Evolutionary conservation across 2,888 invertebrate species (phyloP).

Genomic region (Carpatolechia fugitivella): DNA sequence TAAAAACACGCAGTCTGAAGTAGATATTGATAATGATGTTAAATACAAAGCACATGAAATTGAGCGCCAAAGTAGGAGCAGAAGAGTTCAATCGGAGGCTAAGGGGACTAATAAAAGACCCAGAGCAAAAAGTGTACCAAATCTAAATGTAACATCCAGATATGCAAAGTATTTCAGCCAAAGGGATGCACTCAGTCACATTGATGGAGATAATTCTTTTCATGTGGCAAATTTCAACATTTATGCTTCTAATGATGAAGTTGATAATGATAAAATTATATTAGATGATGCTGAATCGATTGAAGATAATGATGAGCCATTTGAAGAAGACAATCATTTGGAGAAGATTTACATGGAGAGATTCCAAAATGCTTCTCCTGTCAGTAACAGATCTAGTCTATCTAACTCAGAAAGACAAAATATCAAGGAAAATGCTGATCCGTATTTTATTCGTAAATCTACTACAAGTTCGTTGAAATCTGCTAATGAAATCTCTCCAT

Average conservation of each 20-base stretch:
- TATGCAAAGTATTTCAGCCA: slow-evolving; percentile 76
- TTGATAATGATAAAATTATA: slow-evolving; percentile 29
- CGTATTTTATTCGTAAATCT: slow-evolving; percentile 53
- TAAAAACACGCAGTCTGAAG: slow-evolving; percentile 49
- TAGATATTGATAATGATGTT: slow-evolving; percentile 43
- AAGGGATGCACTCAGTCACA: slow-evolving; percentile 60
- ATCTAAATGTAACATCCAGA: slow-evolving; percentile 67
- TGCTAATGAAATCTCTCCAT: slow-evolving; percentile 31
- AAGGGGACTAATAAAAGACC: slow-evolving; percentile 42
- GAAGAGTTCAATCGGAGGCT: slow-evolving; percentile 34
- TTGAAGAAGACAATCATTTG: slow-evolving; percentile 55
- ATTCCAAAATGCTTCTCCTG: slow-evolving; percentile 52
- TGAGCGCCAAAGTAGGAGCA: slow-evolving; percentile 57
- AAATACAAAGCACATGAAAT: slow-evolving; percentile 70
- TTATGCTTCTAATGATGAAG: slow-evolving; percentile 33
- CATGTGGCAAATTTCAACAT: slow-evolving; percentile 31
- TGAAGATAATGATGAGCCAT: slow-evolving; percentile 30
- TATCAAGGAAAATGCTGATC: slow-evolving; percentile 34
- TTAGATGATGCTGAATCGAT: slow-evolving; percentile 32
- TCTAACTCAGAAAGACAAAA: slow-evolving; percentile 30
- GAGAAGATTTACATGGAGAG: slow-evolving; percentile 64
- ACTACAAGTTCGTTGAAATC: slow-evolving; percentile 39
- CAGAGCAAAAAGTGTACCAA: slow-evolving; percentile 74
- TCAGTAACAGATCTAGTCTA: slow-evolving; percentile 39
- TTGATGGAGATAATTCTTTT: slow-evolving; percentile 38